Evolutionary conservation across 2,888 invertebrate species (phyloP).

Genomic region (Orthosia gothica): DNA sequence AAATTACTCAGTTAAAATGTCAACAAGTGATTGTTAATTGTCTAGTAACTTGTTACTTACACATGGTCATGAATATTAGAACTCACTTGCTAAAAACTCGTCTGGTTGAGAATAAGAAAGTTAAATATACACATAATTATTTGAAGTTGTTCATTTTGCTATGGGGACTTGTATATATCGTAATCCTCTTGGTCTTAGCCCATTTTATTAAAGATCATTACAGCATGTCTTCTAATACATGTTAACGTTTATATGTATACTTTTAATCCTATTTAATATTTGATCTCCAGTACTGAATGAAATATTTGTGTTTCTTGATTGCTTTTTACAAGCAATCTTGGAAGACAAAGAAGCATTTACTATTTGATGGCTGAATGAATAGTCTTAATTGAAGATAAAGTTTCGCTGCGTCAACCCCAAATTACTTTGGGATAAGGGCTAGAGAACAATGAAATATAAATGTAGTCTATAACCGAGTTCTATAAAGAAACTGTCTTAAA

Average conservation of each 20-base stretch:
- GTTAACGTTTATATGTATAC: background rate
- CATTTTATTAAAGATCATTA: no score
- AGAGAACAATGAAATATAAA: background rate
- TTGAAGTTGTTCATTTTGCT: background rate
- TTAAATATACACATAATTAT: background rate
- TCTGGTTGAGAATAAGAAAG: constrained; percentile 15
- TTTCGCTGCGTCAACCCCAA: background rate
- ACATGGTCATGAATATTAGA: background rate
- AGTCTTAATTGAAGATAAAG: background rate
- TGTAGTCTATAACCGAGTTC: background rate
- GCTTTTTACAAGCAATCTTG: background rate
- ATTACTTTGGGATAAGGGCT: background rate
- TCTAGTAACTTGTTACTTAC: background rate
- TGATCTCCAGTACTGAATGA: background rate
- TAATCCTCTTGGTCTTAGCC: no score
- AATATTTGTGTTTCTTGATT: background rate
- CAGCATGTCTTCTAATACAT: no score
- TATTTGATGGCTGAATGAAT: no score
- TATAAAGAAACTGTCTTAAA: background rate
- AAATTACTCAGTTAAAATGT: background rate
- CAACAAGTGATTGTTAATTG: constrained; percentile 9
- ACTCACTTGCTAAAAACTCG: background rate
- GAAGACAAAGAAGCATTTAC: background rate
- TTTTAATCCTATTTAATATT: background rate
- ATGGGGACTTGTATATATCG: background rate